Evolutionary conservation across 1,140 invertebrate genomes (phyloP).

Genomic region (Cyrtorhinus lividipennis): DNA sequence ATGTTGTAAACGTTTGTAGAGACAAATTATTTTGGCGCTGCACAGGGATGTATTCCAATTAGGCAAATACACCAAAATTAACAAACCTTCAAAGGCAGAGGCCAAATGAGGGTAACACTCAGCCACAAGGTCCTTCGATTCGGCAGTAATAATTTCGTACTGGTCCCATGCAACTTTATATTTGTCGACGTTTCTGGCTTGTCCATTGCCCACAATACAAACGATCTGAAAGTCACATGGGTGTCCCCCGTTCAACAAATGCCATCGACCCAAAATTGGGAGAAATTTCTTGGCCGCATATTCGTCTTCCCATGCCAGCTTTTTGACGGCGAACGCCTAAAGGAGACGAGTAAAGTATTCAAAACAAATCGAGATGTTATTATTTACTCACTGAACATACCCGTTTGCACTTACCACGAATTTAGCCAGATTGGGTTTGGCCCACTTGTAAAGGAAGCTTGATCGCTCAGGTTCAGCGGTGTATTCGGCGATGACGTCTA

Average conservation of each 20-base stretch:
- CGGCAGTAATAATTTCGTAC: slow-evolving; percentile 38
- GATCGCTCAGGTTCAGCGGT: slow-evolving; percentile 3
- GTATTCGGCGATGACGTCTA: slow-evolving; percentile 61
- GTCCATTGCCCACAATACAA: slow-evolving; percentile 23
- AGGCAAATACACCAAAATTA: background rate
- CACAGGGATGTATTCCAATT: too few species aligned
- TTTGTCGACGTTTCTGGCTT: slow-evolving; percentile 20
- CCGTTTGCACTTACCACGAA: slow-evolving; percentile 43
- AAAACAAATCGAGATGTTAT: slow-evolving; percentile 3
- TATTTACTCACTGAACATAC: background rate
- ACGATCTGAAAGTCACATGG: slow-evolving; percentile 18
- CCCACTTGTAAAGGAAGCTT: slow-evolving; percentile 40
- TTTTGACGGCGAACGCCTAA: slow-evolving; percentile 45
- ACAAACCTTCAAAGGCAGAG: slow-evolving; percentile 36
- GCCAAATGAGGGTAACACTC: slow-evolving; percentile 51
- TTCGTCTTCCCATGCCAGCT: slow-evolving; percentile 55
- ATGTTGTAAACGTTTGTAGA: too few species aligned
- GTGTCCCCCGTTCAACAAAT: slow-evolving; percentile 32
- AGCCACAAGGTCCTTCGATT: slow-evolving; percentile 45
- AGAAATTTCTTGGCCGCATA: slow-evolving; percentile 65
- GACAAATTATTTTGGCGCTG: too few species aligned
- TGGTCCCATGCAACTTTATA: slow-evolving; percentile 28
- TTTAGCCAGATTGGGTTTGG: slow-evolving; percentile 46
- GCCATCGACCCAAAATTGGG: slow-evolving; percentile 58
- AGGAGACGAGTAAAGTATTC: slow-evolving; percentile 26